Base-by-base conservation (phyloP, 2,888 invertebrate species). In the Apodemia mormo region DNA sequence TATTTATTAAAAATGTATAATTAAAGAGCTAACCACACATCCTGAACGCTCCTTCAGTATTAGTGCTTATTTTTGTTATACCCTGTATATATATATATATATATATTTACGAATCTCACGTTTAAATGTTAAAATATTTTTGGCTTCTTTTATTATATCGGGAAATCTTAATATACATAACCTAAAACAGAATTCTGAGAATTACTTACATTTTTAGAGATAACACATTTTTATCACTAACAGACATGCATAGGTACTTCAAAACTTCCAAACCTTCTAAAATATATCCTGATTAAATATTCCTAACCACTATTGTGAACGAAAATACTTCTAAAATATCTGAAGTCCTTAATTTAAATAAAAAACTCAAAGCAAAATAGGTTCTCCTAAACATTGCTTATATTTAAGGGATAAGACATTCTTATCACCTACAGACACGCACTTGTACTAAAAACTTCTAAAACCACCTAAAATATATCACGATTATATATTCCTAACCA, bases 401-500 rank as follows among this genome's bases (percentile, higher is more conserved):
- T 2, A n/a, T 52, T n/a, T n/a, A 12, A 52, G 45, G 22, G 22
- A n/a, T 54, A 54, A 54, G n/a, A 54, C 22, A 54, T 8, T 54
- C 49, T 37, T 33, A n/a, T 33, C 61, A 29, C 61, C 61, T 64
- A 33, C 4, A 33, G 2, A 14, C 61, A 64, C 61, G 37, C 61
- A 64, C 61, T 4, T 9, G 12, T n/a, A 37, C 37, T 64, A 33
- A 33, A 64, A 37, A 33, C 61, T 64, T 37, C 30, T 37, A 14
- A 64, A 64, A 64, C 37, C 61, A 64, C 37, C n/a, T 64, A 64
- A 64, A 64, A 33, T 64, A 33, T 33, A 14, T 64, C 37, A 37
- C 3, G 52, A 64, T 64, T 64, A 64, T 64, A 33, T 64, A 64
- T 64, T 64, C 61, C 61, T 37, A 33, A 64, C 61, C 61, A 37